Evolutionary conservation across 2,888 invertebrate genomes (phyloP).

Genomic region (Dicranocentrus wangi): DNA sequence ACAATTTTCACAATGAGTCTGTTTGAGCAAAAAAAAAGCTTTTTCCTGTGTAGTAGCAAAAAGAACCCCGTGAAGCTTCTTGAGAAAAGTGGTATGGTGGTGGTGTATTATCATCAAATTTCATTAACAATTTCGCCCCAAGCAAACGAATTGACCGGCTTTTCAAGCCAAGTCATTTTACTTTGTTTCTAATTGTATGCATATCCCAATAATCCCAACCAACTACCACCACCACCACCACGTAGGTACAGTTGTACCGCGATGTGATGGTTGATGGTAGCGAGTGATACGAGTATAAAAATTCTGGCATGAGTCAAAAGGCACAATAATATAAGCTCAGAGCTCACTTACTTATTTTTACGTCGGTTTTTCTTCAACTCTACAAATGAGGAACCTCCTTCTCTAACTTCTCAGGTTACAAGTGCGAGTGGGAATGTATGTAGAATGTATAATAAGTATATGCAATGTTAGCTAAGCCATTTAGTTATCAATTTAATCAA

Average conservation of each 20-base stretch:
- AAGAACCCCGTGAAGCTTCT: not conserved
- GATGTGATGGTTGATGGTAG: not conserved
- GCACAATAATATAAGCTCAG: no score
- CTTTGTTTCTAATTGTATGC: not conserved
- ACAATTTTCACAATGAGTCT: conserved; percentile 3
- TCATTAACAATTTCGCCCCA: conserved; percentile 45
- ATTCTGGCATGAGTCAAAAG: not conserved
- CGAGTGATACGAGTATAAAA: not conserved
- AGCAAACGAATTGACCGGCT: conserved; percentile 45
- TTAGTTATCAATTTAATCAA: conserved; percentile 55
- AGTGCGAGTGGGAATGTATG: not conserved
- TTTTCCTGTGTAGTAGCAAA: conserved; percentile 21
- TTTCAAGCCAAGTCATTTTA: conserved; percentile 29
- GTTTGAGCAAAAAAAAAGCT: not conserved
- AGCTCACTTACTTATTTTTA: no score
- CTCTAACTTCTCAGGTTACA: conserved; percentile 5
- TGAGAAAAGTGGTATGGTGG: conserved; percentile 4
- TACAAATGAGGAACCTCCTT: not conserved
- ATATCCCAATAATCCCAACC: no score
- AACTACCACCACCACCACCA: no score
- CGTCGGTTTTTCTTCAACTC: not conserved
- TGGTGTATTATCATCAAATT: conserved; percentile 52
- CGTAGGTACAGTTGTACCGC: not conserved
- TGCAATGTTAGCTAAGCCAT: conserved; percentile 23
- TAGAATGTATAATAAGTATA: not conserved